phyloP scores from a whole-genome alignment of 2,113 vertebrate genomes.

The Colaptes auratus region DNA sequence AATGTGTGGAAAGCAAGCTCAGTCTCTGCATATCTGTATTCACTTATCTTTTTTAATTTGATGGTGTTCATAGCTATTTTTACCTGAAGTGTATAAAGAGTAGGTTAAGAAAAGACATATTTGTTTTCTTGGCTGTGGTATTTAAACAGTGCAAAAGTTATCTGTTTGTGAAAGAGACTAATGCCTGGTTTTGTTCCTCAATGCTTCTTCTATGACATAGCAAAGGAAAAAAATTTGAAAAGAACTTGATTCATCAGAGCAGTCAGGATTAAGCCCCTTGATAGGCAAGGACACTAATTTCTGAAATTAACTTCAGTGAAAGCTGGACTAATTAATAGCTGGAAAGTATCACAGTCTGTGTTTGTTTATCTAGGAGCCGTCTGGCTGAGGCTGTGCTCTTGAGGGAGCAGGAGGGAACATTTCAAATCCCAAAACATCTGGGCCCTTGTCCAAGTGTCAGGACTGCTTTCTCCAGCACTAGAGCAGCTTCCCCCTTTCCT shows the following conservation, averaged over 20 bases:
- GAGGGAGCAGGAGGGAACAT: conserved; percentile 26
- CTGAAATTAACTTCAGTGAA: conserved; percentile 28
- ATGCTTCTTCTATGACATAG: background rate
- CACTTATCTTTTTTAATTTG: background rate
- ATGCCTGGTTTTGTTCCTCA: background rate
- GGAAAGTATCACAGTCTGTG: conserved; percentile 8
- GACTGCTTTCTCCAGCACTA: background rate
- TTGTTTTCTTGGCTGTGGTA: background rate
- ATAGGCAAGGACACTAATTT: conserved; percentile 23
- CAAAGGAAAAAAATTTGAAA: background rate
- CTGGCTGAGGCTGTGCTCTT: conserved; percentile 18
- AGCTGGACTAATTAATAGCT: conserved; percentile 24
- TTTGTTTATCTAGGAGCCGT: conserved; percentile 7
- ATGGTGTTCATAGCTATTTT: background rate
- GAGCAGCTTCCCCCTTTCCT: background rate
- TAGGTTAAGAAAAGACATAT: background rate
- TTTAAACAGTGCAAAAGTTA: background rate
- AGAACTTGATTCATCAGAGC: background rate
- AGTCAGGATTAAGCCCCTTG: background rate
- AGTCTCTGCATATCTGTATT: background rate
- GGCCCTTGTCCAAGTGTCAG: conserved; percentile 7
- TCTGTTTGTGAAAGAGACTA: background rate
- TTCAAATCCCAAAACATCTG: conserved; percentile 35
- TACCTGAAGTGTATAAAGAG: background rate
- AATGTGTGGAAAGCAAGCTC: background rate